phyloP scores from a whole-genome alignment of 2,797 vertebrate genomes.

The Oryzias sinensis region DNA sequence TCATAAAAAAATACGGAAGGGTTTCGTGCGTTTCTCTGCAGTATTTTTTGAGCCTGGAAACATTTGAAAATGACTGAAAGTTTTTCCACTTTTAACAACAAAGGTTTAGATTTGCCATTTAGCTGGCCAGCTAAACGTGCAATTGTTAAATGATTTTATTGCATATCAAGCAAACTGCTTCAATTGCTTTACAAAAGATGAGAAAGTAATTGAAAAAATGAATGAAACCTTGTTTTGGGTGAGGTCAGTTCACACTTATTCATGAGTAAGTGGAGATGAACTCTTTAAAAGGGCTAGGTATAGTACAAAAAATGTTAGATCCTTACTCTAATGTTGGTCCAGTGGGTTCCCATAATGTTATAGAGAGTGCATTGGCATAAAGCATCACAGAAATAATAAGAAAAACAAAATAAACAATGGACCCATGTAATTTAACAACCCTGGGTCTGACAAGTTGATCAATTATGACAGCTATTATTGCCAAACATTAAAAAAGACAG shows the following conservation, averaged over 20 bases:
- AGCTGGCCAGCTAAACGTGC: not conserved
- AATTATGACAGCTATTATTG: not conserved
- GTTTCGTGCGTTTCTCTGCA: constrained; percentile 2
- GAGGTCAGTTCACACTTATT: not conserved
- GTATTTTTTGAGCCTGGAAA: too few relatives aligned
- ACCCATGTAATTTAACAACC: constrained; percentile 37
- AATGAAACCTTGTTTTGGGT: not conserved
- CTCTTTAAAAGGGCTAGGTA: constrained; percentile 6
- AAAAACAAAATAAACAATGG: constrained; percentile 1
- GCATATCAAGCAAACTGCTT: not conserved
- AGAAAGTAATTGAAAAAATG: not conserved
- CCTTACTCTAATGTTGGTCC: constrained; percentile 8
- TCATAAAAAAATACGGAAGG: constrained; percentile 2
- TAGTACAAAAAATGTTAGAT: constrained; percentile 6
- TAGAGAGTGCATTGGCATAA: constrained; percentile 12
- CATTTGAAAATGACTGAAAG: too few relatives aligned
- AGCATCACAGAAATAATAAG: not conserved
- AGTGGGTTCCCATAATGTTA: constrained; percentile 5
- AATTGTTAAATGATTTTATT: not conserved
- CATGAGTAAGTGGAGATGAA: not conserved
- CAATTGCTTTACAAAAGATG: not conserved
- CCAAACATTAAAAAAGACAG: constrained; percentile 38
- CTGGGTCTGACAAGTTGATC: constrained; percentile 34
- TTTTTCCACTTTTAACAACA: too few relatives aligned
- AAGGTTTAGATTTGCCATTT: not conserved